Evolutionary conservation across 2,797 vertebrate genomes (phyloP).

Genomic region (Alectoris magna): DNA sequence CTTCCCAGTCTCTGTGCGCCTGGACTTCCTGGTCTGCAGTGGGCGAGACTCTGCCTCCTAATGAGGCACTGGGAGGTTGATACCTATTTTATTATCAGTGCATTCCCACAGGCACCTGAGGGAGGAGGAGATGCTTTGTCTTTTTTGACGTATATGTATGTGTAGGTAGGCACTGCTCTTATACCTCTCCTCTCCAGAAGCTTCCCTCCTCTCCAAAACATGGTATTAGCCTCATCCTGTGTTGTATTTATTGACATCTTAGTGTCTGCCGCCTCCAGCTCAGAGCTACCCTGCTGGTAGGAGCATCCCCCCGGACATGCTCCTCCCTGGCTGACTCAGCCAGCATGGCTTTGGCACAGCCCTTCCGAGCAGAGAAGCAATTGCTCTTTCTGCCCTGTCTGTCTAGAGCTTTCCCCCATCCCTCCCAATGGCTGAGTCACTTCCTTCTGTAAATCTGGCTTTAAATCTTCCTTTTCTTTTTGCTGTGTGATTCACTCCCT

Average conservation of each 20-base stretch:
- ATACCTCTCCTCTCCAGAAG: neutral
- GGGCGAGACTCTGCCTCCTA: neutral
- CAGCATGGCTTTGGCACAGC: neutral
- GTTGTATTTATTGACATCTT: neutral
- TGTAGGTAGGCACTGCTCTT: neutral
- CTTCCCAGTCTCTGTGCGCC: rapidly evolving
- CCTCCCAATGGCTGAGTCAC: slow-evolving; percentile 39
- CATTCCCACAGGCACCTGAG: neutral
- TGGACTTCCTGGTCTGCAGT: rapidly evolving
- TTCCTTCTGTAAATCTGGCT: slow-evolving; percentile 62
- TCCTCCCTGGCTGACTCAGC: slow-evolving; percentile 66
- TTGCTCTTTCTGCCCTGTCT: slow-evolving; percentile 60
- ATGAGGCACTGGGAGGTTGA: rapidly evolving
- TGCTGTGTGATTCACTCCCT: slow-evolving; percentile 30
- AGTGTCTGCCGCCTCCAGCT: neutral
- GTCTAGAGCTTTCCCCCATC: slow-evolving; percentile 12
- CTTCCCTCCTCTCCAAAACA: neutral
- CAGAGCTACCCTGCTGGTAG: slow-evolving; percentile 35
- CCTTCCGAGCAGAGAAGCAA: slow-evolving; percentile 29
- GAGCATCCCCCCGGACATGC: rapidly evolving
- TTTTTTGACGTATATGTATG: neutral
- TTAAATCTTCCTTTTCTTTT: slow-evolving; percentile 60
- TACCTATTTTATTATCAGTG: neutral
- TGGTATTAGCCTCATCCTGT: neutral
- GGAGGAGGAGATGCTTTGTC: neutral